A percentile compares a stretch with the other conserved stretches of the same genome.
Evolutionary conservation across 2,888 invertebrate species (phyloP).

Genomic region (Ophonus ardosiacus): DNA sequence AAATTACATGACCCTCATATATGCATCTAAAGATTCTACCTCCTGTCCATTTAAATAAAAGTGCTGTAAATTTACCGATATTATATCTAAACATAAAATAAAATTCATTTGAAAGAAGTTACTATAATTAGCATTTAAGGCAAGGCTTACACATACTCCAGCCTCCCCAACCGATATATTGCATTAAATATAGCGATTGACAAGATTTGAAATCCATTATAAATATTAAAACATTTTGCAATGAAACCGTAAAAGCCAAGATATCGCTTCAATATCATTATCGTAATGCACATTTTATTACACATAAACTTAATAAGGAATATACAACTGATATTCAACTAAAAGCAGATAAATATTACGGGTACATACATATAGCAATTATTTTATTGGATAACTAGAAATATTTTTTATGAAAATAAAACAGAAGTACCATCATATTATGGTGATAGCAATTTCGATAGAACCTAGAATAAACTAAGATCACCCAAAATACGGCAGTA

Average conservation of each 20-base stretch:
- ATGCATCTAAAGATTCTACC: background rate
- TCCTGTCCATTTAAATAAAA: background rate
- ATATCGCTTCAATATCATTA: slow-evolving; percentile 34
- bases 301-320: slow-evolving; percentile 38
- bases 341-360: slow-evolving; percentile 48
- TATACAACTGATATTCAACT: slow-evolving; percentile 19
- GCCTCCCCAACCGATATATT: background rate
- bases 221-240: slow-evolving; percentile 35
- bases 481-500: too few species aligned
- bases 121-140: background rate
- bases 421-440: too few species aligned
- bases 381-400: slow-evolving; percentile 6
- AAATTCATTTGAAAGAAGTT: background rate
- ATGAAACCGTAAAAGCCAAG: background rate
- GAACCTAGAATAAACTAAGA: too few species aligned
- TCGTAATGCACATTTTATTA: slow-evolving; percentile 38
- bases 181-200: slow-evolving; percentile 8
- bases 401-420: background rate
- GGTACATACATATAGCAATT: slow-evolving; percentile 25
- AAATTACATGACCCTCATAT: background rate
- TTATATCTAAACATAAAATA: background rate
- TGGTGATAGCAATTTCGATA: too few species aligned
- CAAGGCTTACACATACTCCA: background rate
- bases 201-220: background rate
- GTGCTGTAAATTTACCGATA: background rate